These are phyloP conservation scores for Mastigias papua DNA, from an alignment of 30 jellyfish, hydroid and myxozoan genomes.

Conservation along the genomic window DNA sequence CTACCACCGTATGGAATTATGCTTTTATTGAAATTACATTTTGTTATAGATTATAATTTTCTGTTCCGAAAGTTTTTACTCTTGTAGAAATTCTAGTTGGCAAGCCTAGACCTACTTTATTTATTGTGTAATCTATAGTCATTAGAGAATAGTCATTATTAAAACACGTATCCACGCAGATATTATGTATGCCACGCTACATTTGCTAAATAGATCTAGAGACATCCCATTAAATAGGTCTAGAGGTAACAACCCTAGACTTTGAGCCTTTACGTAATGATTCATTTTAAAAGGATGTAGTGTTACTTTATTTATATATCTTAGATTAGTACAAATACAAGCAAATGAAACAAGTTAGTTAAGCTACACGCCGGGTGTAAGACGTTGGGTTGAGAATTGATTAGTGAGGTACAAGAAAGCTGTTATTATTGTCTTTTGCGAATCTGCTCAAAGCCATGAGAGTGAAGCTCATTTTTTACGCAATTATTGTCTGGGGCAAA, in stretches of 20 bases:
- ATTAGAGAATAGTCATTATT: background rate
- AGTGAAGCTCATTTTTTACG: background rate
- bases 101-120: background rate
- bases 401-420: background rate
- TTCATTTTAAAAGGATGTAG: background rate
- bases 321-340: background rate
- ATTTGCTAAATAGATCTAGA: too few species aligned
- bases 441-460: background rate
- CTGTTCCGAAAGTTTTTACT: too few species aligned
- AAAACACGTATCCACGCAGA: too few species aligned
- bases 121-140: background rate
- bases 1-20: too few species aligned
- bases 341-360: background rate
- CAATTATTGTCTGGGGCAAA: background rate
- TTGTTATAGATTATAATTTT: too few species aligned
- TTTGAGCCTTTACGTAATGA: background rate
- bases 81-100: too few species aligned
- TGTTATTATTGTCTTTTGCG: background rate
- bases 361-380: background rate
- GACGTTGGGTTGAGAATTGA: background rate
- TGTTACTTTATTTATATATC: background rate
- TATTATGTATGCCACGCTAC: too few species aligned
- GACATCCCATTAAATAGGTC: background rate
- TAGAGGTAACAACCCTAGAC: background rate
- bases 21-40: too few species aligned